A percentile compares a stretch with the other conserved stretches of the same genome.
These are phyloP conservation scores for Chroicocephalus ridibundus DNA, from an alignment of 2,113 vertebrate species.

Conservation along the genomic window DNA sequence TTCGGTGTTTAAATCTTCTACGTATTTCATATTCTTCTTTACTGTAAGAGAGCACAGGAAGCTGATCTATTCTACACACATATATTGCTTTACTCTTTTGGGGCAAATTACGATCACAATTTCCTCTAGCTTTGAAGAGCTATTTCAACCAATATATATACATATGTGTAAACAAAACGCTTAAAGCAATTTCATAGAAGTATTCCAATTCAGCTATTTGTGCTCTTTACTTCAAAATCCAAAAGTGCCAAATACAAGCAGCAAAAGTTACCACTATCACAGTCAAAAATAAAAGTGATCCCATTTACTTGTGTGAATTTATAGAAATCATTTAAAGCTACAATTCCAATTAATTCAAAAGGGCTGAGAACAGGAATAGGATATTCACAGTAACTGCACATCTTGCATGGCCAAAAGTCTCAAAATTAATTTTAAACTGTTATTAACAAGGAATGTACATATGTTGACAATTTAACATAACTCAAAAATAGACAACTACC, in stretches of 20 bases:
- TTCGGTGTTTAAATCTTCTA: background rate
- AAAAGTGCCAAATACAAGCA: slow-evolving; percentile 25
- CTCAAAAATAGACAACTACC: slow-evolving; percentile 63
- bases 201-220: slow-evolving; percentile 9
- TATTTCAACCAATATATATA: slow-evolving; percentile 3
- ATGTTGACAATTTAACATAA: slow-evolving; percentile 53
- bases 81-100: background rate
- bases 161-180: slow-evolving; percentile 19
- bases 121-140: slow-evolving; percentile 2
- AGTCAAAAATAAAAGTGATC: slow-evolving; percentile 23
- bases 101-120: background rate
- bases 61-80: background rate
- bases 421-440: slow-evolving; percentile 11
- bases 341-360: slow-evolving; percentile 55
- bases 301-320: slow-evolving; percentile 51
- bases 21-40: background rate
- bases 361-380: slow-evolving; percentile 28
- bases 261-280: slow-evolving; percentile 4
- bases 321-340: slow-evolving; percentile 61
- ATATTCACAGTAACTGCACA: slow-evolving; percentile 58
- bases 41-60: background rate
- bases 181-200: background rate
- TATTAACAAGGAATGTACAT: slow-evolving; percentile 51
- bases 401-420: slow-evolving; percentile 10
- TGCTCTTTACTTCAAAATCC: slow-evolving; percentile 23